Evolutionary conservation across 2,113 vertebrate genomes (phyloP).

Genomic region (Hemicordylus capensis): DNA sequence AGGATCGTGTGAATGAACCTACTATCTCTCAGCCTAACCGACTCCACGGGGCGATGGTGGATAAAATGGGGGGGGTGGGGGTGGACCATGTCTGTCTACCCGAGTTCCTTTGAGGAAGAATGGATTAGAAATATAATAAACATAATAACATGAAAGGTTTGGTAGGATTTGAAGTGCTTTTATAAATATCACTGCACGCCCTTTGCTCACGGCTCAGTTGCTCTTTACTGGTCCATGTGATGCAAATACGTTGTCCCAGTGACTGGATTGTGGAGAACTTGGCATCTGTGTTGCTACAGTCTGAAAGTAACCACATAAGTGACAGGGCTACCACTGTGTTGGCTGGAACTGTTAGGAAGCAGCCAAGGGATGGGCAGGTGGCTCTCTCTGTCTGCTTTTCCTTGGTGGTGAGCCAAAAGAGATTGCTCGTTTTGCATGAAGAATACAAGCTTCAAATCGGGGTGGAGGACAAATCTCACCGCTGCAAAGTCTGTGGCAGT

Average conservation of each 20-base stretch:
- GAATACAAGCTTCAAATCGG: neutral
- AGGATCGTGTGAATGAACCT: no score
- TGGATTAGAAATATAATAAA: no score
- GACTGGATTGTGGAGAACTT: neutral
- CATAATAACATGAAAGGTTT: neutral
- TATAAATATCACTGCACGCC: neutral
- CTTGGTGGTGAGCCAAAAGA: neutral
- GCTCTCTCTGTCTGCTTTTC: neutral
- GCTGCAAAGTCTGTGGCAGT: constrained; percentile 8
- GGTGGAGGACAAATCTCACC: neutral
- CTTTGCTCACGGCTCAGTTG: neutral
- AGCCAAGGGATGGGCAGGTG: neutral
- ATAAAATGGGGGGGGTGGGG: no score
- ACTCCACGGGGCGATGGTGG: no score
- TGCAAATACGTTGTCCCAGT: neutral
- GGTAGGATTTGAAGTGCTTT: constrained; percentile 21
- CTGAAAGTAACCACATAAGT: neutral
- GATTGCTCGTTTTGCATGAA: neutral
- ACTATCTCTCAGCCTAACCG: no score
- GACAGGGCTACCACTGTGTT: neutral
- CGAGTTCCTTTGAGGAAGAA: no score
- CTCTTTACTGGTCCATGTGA: neutral
- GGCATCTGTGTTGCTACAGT: neutral
- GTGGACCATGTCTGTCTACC: no score
- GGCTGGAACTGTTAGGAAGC: constrained; percentile 1